A percentile compares a stretch with the other conserved stretches of the same genome.
These are phyloP conservation scores for Icerya purchasi DNA, from an alignment of 2,888 invertebrate genomes.

Conservation along the genomic window DNA sequence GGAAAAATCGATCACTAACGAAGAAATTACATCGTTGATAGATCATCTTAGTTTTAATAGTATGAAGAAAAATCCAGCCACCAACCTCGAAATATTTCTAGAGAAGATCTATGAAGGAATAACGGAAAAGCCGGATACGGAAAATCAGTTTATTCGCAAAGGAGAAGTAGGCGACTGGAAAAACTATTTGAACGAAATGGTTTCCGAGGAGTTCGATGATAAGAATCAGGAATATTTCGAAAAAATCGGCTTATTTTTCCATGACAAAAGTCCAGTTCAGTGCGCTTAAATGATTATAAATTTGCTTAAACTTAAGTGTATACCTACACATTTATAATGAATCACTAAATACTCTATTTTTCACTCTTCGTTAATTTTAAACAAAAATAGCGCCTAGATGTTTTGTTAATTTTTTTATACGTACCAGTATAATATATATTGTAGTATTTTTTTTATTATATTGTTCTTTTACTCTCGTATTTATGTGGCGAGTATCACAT, in stretches of 20 bases:
- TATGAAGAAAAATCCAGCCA: constrained; percentile 60
- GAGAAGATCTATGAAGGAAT: constrained; percentile 33
- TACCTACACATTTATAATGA: too few species aligned
- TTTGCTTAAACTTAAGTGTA: too few species aligned
- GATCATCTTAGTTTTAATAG: constrained; percentile 56
- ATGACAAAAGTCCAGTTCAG: too few species aligned
- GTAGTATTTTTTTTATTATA: too few species aligned
- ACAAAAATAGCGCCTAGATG: too few species aligned
- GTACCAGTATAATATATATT: too few species aligned
- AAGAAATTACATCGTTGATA: constrained; percentile 41
- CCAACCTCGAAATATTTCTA: constrained; percentile 42
- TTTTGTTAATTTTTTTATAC: too few species aligned
- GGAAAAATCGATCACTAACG: constrained; percentile 39
- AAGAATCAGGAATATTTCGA: constrained; percentile 21
- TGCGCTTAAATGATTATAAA: too few species aligned
- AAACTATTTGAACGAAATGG: constrained; percentile 22
- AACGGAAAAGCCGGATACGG: constrained; percentile 29
- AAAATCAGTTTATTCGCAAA: constrained; percentile 45
- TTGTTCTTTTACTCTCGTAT: too few species aligned
- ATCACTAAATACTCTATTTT: too few species aligned
- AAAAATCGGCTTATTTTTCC: constrained; percentile 19
- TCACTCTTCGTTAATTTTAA: too few species aligned
- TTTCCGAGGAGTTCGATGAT: constrained; percentile 27
- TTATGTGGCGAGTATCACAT: too few species aligned
- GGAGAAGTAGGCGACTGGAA: constrained; percentile 30